Conservation (phyloP, 2,797 vertebrate genomes). For the Amblyopsis hoosieri region DNA sequence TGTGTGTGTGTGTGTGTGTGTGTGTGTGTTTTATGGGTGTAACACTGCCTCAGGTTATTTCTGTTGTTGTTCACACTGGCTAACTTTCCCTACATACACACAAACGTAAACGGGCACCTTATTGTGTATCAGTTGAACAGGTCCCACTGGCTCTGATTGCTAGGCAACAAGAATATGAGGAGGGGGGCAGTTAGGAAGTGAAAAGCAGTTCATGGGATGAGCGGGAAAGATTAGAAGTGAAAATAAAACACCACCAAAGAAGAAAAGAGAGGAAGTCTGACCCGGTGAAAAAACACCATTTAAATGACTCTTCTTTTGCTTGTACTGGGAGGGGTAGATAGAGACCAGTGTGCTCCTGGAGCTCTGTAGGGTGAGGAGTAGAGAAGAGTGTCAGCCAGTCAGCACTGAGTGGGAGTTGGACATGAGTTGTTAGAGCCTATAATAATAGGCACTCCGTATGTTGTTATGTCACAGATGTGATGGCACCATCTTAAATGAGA, state of each 20-base stretch:
- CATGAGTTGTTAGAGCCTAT: background rate
- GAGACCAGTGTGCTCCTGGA: too few species aligned
- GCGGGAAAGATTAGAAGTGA: background rate
- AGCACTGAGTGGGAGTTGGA: too few species aligned
- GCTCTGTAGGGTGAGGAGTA: too few species aligned
- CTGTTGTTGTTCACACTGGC: constrained; percentile 25
- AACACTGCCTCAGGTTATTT: constrained; percentile 17
- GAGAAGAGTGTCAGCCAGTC: too few species aligned
- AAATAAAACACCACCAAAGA: constrained; percentile 4
- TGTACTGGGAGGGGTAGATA: too few species aligned
- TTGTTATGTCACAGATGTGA: background rate
- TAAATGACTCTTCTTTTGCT: background rate
- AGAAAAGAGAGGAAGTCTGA: constrained; percentile 1
- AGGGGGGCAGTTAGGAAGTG: background rate
- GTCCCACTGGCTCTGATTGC: constrained; percentile 29
- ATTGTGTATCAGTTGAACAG: constrained; percentile 38
- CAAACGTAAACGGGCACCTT: background rate
- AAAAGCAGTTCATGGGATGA: background rate
- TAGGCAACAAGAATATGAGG: background rate
- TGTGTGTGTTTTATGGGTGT: constrained; percentile 26
- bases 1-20: constrained; percentile 6
- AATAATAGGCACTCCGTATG: background rate
- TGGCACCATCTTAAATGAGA: background rate
- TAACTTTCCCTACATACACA: constrained; percentile 6
- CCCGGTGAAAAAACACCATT: constrained; percentile 19